Evolutionary conservation across 2,797 vertebrate species (phyloP).

Genomic region (Perodicticus potto): DNA sequence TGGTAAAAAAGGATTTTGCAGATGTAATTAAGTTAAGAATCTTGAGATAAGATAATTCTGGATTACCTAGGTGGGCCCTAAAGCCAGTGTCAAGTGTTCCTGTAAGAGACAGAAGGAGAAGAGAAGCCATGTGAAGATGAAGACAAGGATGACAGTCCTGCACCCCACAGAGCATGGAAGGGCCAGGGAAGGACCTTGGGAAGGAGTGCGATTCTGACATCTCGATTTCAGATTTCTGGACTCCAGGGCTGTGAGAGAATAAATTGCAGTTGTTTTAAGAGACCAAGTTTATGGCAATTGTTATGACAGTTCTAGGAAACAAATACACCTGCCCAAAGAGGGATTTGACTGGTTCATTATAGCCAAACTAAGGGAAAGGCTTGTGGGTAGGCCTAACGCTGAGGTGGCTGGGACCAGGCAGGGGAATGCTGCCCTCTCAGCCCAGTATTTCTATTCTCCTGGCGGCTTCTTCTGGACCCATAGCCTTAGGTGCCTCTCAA

Average conservation of each 20-base stretch:
- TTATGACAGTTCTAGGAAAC: neutral
- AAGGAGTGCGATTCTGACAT: neutral
- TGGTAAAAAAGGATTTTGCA: slow-evolving; percentile 8
- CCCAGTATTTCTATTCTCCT: neutral
- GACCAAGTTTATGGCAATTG: neutral
- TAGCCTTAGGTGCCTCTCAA: neutral
- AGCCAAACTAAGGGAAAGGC: neutral
- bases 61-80: neutral
- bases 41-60: neutral
- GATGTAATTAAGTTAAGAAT: slow-evolving; percentile 1
- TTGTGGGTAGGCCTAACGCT: neutral
- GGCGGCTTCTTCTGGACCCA: neutral
- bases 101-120: neutral
- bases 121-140: neutral
- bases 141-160: neutral
- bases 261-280: neutral
- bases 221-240: neutral
- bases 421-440: neutral
- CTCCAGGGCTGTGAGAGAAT: neutral
- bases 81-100: neutral
- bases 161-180: neutral
- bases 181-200: neutral
- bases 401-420: neutral
- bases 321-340: neutral
- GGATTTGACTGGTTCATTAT: neutral